phyloP scores from a whole-genome alignment of 2,113 vertebrate genomes.

The Maccullochella peelii region DNA sequence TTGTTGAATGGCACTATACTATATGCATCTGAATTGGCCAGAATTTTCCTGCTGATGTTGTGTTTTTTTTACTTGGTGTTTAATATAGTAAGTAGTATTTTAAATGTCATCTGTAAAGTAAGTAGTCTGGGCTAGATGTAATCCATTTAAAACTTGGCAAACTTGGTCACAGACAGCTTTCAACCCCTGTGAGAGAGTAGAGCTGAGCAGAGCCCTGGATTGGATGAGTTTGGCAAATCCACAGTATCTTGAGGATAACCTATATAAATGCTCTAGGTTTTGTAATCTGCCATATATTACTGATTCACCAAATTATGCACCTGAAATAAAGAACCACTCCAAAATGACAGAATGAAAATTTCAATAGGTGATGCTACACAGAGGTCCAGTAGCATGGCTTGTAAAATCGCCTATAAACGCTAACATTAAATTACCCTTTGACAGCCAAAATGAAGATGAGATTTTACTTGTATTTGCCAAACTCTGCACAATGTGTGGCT shows the following conservation, averaged over 20 bases:
- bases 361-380: not conserved
- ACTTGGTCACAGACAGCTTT: constrained; percentile 44
- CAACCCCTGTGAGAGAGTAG: constrained; percentile 35
- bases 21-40: constrained; percentile 63
- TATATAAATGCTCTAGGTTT: not conserved
- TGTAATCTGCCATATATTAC: not conserved
- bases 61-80: constrained; percentile 64
- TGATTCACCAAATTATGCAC: not conserved
- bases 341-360: not conserved
- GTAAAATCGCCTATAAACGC: not conserved
- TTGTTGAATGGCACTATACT: constrained; percentile 46
- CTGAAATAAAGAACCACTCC: not conserved
- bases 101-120: constrained; percentile 63
- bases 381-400: not conserved
- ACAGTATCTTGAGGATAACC: not conserved
- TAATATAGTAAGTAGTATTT: constrained; percentile 61
- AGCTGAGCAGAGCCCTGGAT: constrained; percentile 27
- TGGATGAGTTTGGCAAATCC: constrained; percentile 55
- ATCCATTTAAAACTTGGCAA: constrained; percentile 61
- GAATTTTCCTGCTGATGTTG: constrained; percentile 64
- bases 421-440: not conserved
- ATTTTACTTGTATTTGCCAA: constrained; percentile 46
- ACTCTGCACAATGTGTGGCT: constrained; percentile 44
- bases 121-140: constrained; percentile 51
- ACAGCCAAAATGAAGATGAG: not conserved